Evolutionary conservation across 2,797 vertebrate species (phyloP), one percentile per base, ranked within the genome.

Genomic region (Melanotaenia trifasciata): DNA sequence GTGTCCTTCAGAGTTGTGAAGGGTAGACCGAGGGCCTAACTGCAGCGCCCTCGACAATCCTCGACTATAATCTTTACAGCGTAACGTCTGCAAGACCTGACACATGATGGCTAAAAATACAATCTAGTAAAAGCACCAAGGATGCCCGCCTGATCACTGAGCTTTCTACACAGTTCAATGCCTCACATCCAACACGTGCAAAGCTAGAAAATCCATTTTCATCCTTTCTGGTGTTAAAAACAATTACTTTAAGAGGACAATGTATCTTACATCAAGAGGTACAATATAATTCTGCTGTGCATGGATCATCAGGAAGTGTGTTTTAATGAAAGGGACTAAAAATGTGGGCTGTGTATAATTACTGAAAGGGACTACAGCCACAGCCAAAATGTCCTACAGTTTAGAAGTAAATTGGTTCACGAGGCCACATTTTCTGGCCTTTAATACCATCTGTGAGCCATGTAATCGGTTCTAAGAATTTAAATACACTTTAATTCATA

Each of bases 151-250:
- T 78, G 78, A 65, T 84, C 83, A 66, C 83, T 62, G 79, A 80
- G 83, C 57, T 66, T 65, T 72, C 67, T 71, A 71, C 70, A 84
- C 67, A 58, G 75, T 71, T 84, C 66, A 88, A 89, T 68, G 82
- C 76, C 74, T 89, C 86, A 90, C 84, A 88, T 87, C 88, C 84
- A 87, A 86, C 73, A 84, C 45, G 66, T 79, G 83, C 65, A 73
- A 81, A 84, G 75, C 80, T 85, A 72, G 60, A 86, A 85, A 84
- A 59, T 64, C 58, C 33, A 69, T 76, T 62, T 79, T 67, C 38
- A 71, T 59, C 45, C 71, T 72, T 70, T 72, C 50, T 54, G 54
- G 33, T 50, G 26, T 64, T 84, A 72, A 56, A 72, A 80, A 80
- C 74, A 78, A 58, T 24, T 4, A 70, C 36, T 78, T 83, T 56